Evolutionary conservation across 2,797 vertebrate genomes (phyloP).

Genomic region (Chaetodon trifasciatus): DNA sequence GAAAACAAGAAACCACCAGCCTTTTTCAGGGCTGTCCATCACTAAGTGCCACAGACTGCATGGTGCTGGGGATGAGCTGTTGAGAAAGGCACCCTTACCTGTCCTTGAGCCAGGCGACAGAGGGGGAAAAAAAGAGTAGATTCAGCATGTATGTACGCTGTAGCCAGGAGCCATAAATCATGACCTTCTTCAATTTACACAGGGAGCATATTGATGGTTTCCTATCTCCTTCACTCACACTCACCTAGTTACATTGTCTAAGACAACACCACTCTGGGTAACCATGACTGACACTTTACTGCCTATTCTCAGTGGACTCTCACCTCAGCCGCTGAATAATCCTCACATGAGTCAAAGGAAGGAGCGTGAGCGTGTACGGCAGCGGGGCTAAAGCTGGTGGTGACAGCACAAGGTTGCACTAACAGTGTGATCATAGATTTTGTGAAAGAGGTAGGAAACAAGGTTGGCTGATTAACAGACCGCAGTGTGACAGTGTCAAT

Average conservation of each 20-base stretch:
- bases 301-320: conserved; percentile 71
- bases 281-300: conserved; percentile 81
- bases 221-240: conserved; percentile 82
- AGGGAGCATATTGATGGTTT: conserved; percentile 84
- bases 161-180: conserved; percentile 82
- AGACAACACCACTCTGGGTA: conserved; percentile 76
- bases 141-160: conserved; percentile 81
- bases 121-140: conserved; percentile 72
- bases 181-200: conserved; percentile 85
- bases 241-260: conserved; percentile 79
- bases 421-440: conserved; percentile 71
- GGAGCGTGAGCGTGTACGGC: not conserved
- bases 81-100: conserved; percentile 81
- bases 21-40: conserved; percentile 70
- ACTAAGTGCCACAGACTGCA: conserved; percentile 70
- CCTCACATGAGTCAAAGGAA: conserved; percentile 43
- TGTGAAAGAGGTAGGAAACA: conserved; percentile 59
- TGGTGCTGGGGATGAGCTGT: conserved; percentile 66
- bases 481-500: conserved; percentile 41
- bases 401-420: conserved; percentile 64
- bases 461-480: conserved; percentile 66
- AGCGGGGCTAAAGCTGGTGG: not conserved
- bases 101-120: conserved; percentile 81
- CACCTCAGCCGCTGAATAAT: conserved; percentile 75
- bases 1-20: conserved; percentile 30